Evolutionary conservation across 2,797 vertebrate species (phyloP).

Genomic region (Apogon talboti): DNA sequence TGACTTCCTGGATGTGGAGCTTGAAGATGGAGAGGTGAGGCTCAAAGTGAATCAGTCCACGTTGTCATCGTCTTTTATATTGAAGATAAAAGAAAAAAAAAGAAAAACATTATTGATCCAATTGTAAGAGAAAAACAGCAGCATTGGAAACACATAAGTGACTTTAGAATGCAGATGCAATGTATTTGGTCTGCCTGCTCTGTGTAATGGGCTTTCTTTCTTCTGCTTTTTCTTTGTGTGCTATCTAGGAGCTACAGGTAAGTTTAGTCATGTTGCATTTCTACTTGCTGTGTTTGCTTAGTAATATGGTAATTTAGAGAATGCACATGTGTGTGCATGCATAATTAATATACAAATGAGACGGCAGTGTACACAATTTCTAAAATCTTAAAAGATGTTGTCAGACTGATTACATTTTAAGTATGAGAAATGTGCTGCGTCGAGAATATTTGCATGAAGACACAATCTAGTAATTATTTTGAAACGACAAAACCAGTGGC

Average conservation of each 20-base stretch:
- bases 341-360: conserved; percentile 16
- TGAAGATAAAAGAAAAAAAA: neutral
- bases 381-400: neutral
- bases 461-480: neutral
- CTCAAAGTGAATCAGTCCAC: too few species aligned
- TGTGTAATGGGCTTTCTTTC: conserved; percentile 72
- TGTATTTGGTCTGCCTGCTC: conserved; percentile 41
- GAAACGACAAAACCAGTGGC: neutral
- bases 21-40: conserved; percentile 97
- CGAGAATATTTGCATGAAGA: conserved; percentile 3
- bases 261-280: conserved; percentile 64
- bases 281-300: conserved; percentile 59
- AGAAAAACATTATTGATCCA: neutral
- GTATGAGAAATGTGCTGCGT: neutral
- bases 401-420: neutral
- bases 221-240: conserved; percentile 74
- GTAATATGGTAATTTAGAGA: conserved; percentile 8
- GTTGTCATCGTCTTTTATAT: neutral
- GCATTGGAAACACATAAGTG: conserved; percentile 3
- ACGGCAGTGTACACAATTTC: conserved; percentile 1
- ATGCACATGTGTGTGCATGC: conserved; percentile 46
- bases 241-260: conserved; percentile 86
- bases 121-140: conserved; percentile 1
- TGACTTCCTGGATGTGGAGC: conserved; percentile 98
- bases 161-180: conserved; percentile 1